Evolutionary conservation across 2,113 vertebrate species (phyloP), one percentile per base, ranked within the genome.

Genomic region (Tretioscincus oriximinensis): DNA sequence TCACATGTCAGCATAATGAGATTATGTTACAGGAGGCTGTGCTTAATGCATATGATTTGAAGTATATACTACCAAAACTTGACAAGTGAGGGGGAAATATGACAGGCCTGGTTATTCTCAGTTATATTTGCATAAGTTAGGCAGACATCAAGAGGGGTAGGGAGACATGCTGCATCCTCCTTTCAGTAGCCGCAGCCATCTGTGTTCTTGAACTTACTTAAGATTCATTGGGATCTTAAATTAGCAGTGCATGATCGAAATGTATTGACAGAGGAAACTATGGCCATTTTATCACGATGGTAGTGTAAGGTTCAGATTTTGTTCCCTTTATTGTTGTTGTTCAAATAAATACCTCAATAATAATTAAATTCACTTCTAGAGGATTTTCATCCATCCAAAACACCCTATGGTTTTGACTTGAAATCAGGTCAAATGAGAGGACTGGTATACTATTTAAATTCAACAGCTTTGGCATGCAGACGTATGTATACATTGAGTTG

Each of bases 21-120:
- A 68, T 73, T 63, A 77, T 28, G 61, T 87, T 78, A 77, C 67
- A 24, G 85, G 80, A 26, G 29, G 16, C 66, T 54, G 69, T 73
- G 14, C 24, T 0, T 49, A 84, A 69, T 5, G 64, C 66, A 69
- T 29, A 63, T 80, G 58, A 74, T 58, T 16, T 58, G 47, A 49
- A 47, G 60, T 0, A 2, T 24, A 68, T 74, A 91, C 20, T 22
- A 63, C 81, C 82, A 80, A 63, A 1, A 1, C 79, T 73, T 89
- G 85, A 76, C 73, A 35, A 24, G 85, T 24, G 58, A 71, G 82
- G 88, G 89, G 86, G 85, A 92, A 88, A 85, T 58, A 76, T 68
- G 88, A 90, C 83, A 85, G 61, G 80, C 88, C 89, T 92, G 63
- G 51, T 80, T 90, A 89, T 73, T 84, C 86, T 85, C 77, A 84